Conservation (phyloP, 2,113 vertebrate genomes). For the Callocephalon fimbriatum region DNA sequence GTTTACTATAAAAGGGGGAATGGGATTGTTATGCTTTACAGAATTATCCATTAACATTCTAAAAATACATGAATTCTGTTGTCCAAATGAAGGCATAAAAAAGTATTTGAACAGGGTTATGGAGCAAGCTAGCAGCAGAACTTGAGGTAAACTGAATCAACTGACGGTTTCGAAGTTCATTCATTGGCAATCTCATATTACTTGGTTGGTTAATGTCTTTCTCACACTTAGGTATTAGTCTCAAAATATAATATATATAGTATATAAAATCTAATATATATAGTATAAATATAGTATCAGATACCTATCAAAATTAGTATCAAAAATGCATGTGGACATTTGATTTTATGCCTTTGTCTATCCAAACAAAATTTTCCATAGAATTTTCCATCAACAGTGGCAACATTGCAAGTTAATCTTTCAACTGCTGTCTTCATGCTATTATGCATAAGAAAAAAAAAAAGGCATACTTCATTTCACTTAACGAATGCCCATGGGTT, state of each 20-base stretch:
- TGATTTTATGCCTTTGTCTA: background rate
- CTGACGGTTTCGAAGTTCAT: background rate
- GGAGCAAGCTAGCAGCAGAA: background rate
- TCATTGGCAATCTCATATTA: background rate
- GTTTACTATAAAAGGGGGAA: background rate
- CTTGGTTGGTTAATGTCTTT: background rate
- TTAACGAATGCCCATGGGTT: accelerated
- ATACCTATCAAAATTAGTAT: background rate
- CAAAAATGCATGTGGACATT: background rate
- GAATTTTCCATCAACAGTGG: background rate
- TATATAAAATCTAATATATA: background rate
- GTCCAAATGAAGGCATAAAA: background rate
- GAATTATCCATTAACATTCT: background rate
- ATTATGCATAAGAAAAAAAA: background rate
- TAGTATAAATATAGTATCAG: background rate
- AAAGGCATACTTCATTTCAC: background rate
- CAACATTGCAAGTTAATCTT: background rate
- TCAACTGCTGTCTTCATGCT: background rate
- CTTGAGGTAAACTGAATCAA: background rate
- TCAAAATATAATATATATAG: background rate
- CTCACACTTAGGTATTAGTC: background rate
- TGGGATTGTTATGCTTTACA: background rate
- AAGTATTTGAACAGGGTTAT: background rate
- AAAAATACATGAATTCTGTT: background rate
- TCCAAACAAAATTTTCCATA: background rate